Evolutionary conservation across 2,797 vertebrate species (phyloP).

Genomic region (Pristis pectinata): DNA sequence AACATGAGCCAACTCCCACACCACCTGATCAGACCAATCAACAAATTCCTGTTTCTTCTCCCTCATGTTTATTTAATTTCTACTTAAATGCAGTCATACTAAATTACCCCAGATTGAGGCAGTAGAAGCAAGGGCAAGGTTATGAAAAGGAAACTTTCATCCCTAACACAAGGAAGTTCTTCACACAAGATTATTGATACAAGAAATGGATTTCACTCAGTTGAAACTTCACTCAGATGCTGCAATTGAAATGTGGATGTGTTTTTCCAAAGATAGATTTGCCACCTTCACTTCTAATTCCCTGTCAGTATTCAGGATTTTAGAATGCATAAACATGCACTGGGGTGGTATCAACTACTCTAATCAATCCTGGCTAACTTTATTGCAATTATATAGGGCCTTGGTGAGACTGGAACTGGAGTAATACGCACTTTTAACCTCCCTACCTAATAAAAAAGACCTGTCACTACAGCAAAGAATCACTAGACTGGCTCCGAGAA

Average conservation of each 20-base stretch:
- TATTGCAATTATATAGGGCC: too few species aligned
- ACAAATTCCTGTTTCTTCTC: neutral
- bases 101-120: neutral
- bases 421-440: too few species aligned
- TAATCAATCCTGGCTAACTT: neutral
- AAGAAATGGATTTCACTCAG: neutral
- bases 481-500: too few species aligned
- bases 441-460: too few species aligned
- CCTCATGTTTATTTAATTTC: neutral
- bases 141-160: neutral
- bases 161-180: neutral
- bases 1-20: neutral
- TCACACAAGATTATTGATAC: neutral
- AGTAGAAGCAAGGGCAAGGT: neutral
- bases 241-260: neutral
- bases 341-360: too few species aligned
- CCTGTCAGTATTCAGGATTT: neutral
- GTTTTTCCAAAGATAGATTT: neutral
- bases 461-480: too few species aligned
- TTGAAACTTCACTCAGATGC: neutral
- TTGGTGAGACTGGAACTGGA: too few species aligned
- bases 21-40: neutral
- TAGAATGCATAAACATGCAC: neutral
- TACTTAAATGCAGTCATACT: neutral
- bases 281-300: neutral